Base-by-base conservation (phyloP, 2,888 invertebrate species). In the Pachliopta kotzebuea region DNA sequence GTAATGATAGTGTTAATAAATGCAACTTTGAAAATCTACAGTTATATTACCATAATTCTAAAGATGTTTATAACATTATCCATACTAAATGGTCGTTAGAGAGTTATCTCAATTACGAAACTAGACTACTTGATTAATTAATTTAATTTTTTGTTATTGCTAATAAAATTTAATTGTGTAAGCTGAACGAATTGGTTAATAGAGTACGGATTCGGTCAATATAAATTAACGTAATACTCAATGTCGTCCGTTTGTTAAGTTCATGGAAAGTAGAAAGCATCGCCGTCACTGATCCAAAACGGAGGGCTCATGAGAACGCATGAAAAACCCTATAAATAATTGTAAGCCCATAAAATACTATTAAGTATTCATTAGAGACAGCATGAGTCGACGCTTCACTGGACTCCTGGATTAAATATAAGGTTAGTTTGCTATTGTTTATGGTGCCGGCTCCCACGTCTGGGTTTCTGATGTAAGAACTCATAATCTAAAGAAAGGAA, bases 291-390 rank as follows among this genome's bases (percentile, higher is more conserved):
- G 77, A 77, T 74, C 76, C 75, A 63, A 50, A 68, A 71, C 79
- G 72, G 62, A 68, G 71, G 72, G 70, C 63, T 71, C 78, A 76
- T 81, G 81, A 77, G 81, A 81, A 80, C 69, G 62, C 63, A 73
- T 69, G 69, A 69, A 69, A 70, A 72, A 71, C 69, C 67, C 72
- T 65, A 77, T 77, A 77, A 76, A 74, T 72, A 72, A 71, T 71
- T 71, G 72, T 72, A 63, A 68, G 76, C 75, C 80, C 77, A 84
- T 85, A 84, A 85, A 83, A 79, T 77, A 71, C 73, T 75, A 81
- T 76, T 78, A 80, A 81, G 83, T 80, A 84, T 82, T 81, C 85
- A 84, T 84, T 81, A 81, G 74, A 74, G 77, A 74, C 74, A 71
- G 68, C 65, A 69, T 68, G 72, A 55, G 53, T 72, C 59, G 71